Base-by-base conservation (phyloP, 2,113 vertebrate genomes). In the Bos indicus region DNA sequence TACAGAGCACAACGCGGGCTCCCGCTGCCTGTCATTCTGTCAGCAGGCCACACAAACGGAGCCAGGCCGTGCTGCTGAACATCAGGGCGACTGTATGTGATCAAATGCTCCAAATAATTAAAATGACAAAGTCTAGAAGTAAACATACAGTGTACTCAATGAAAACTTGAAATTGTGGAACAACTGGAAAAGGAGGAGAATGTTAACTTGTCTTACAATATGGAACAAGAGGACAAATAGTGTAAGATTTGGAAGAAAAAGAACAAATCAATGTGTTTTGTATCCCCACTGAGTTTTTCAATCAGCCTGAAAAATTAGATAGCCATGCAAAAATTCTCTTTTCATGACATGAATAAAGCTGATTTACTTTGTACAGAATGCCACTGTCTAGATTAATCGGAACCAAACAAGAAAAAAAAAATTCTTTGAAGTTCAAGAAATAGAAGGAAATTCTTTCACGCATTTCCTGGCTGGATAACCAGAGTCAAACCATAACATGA, bases 61-160 rank as follows among this genome's bases (percentile, higher is more conserved):
- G 26, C 46, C 59, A 9, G 10, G 67, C 60, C 36, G n/a, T 46
- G 54, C 23, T 71, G 89, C 3, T 89, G 43, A 91, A 91, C 56
- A 74, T 56, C 52, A 83, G 60, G 52, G 97, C 64, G 2, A 87
- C 57, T 95, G 48, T 16, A 92, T 43, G 71, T 71, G 78, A 97
- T 93, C 95, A 93, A 96, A 93, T 60, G 36, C 78, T 93, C 91
- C 96, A 88, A 88, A 71, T 94, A 97, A 96, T 96, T 86, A 98
- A 88, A 87, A 89, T 91, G 95, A 91, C 98, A 97, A 97, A 97
- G 96, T 52, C 90, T 60, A 97, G 85, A 28, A 89, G 77, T 95
- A 97, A 97, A 96, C 62, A 94, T 46, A 82, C 2, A 93, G 51
- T 36, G 51, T 57, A 57, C 80, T 96, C 93, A 87, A 43, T 64